Evolutionary conservation across 1,140 invertebrate genomes (phyloP).

Genomic region (Orius laevigatus): DNA sequence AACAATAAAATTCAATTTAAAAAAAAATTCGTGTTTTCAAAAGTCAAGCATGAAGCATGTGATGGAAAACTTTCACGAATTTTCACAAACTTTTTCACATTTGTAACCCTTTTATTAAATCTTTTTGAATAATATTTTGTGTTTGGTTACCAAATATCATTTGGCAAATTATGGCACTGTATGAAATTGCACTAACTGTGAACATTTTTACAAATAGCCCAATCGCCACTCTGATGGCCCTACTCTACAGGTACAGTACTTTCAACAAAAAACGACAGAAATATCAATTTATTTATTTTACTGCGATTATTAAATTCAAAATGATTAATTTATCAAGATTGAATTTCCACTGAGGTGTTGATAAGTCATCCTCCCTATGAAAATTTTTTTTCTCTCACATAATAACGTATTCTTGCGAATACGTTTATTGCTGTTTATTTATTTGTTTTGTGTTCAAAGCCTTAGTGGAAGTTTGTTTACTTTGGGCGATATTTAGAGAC

Average conservation of each 20-base stretch:
- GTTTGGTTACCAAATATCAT: conserved; percentile 21
- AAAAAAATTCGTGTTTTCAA: background rate
- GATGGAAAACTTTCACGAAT: too few species aligned
- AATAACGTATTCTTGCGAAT: conserved; percentile 1
- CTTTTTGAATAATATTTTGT: background rate
- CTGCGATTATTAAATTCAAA: background rate
- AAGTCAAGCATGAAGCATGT: background rate
- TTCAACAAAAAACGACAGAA: conserved; percentile 1
- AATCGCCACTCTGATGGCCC: conserved; percentile 70
- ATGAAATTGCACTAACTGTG: conserved; percentile 22
- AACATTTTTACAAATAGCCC: conserved; percentile 37
- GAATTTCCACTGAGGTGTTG: too few species aligned
- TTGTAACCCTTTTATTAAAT: background rate
- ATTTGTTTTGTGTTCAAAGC: too few species aligned
- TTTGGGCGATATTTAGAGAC: too few species aligned
- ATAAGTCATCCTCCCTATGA: too few species aligned
- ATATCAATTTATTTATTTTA: background rate
- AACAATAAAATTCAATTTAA: background rate
- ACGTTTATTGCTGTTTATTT: background rate
- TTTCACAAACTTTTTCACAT: background rate
- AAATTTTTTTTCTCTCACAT: background rate
- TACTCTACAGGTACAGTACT: conserved; percentile 66
- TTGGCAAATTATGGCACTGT: conserved; percentile 25
- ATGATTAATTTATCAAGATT: too few species aligned
- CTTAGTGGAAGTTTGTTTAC: too few species aligned